Evolutionary conservation across 2,888 invertebrate genomes (phyloP).

Genomic region (Polymixis flavicincta): DNA sequence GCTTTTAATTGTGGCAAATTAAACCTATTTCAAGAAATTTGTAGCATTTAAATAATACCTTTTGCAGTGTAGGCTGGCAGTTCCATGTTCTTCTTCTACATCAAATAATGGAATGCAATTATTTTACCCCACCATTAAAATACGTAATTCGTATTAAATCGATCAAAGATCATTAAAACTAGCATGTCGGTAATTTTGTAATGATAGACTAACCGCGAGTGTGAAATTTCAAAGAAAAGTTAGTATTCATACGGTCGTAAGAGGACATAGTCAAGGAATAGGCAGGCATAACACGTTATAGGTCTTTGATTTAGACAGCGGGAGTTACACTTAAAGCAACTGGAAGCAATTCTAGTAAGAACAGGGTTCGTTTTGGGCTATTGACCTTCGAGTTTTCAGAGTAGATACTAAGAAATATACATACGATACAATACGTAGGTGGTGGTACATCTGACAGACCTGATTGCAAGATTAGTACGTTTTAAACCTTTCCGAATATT

Average conservation of each 20-base stretch:
- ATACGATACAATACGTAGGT: not conserved
- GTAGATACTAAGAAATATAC: not conserved
- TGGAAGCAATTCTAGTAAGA: not conserved
- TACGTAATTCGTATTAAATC: no score
- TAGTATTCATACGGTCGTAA: not conserved
- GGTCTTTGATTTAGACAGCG: conserved; percentile 34
- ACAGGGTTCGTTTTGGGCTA: not conserved
- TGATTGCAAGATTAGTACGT: no score
- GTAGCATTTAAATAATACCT: not conserved
- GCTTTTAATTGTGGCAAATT: not conserved
- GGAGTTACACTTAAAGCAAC: conserved; percentile 33
- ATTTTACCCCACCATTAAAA: not conserved
- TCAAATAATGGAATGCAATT: not conserved
- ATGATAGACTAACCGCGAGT: not conserved
- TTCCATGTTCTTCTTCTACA: not conserved
- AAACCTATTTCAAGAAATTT: not conserved
- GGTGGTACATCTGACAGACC: not conserved
- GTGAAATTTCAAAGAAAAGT: not conserved
- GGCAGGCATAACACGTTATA: conserved; percentile 11
- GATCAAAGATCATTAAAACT: not conserved
- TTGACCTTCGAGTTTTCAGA: conserved; percentile 9
- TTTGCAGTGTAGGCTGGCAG: not conserved
- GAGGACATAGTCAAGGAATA: not conserved
- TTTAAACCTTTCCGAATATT: not conserved
- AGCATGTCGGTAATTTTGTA: not conserved